Evolutionary conservation across 2,888 invertebrate genomes (phyloP).

Genomic region (Scelioninae gen. 1): DNA sequence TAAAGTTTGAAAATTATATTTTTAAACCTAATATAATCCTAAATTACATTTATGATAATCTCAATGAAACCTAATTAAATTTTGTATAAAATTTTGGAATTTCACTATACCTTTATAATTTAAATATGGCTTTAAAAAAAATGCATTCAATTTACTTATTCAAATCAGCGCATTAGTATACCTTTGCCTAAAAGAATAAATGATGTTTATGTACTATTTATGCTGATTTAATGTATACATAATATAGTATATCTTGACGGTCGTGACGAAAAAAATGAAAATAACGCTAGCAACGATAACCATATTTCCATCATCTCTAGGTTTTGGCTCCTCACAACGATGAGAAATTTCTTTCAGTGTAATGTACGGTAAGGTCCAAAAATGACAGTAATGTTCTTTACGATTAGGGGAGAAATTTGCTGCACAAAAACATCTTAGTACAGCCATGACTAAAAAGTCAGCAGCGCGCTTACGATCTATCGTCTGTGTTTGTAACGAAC

Average conservation of each 20-base stretch:
- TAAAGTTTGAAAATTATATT: too few relatives aligned
- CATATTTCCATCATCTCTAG: conserved; percentile 24
- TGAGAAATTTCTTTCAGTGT: conserved; percentile 41
- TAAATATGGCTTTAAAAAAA: too few relatives aligned
- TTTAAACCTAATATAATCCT: too few relatives aligned
- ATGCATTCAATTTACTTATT: conserved; percentile 1
- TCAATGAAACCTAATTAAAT: too few relatives aligned
- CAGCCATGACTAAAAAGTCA: conserved; percentile 20
- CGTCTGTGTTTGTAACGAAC: not conserved
- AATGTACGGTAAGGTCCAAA: conserved; percentile 25
- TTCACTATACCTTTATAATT: too few relatives aligned
- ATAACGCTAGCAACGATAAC: not conserved
- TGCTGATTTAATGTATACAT: conserved; percentile 21
- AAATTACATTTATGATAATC: too few relatives aligned
- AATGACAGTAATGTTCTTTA: conserved; percentile 66
- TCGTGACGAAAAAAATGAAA: conserved; percentile 15
- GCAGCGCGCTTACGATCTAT: conserved; percentile 9
- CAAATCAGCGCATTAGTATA: conserved; percentile 1
- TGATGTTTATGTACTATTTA: conserved; percentile 1
- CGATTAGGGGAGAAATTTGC: conserved; percentile 61
- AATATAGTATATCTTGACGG: conserved; percentile 14
- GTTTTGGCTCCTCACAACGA: conserved; percentile 18
- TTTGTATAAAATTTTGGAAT: too few relatives aligned
- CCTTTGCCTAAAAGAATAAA: conserved; percentile 13
- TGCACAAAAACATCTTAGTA: conserved; percentile 28